These are phyloP conservation scores for Bungarus multicinctus DNA, from an alignment of 2,113 vertebrate species.

Conservation along the genomic window DNA sequence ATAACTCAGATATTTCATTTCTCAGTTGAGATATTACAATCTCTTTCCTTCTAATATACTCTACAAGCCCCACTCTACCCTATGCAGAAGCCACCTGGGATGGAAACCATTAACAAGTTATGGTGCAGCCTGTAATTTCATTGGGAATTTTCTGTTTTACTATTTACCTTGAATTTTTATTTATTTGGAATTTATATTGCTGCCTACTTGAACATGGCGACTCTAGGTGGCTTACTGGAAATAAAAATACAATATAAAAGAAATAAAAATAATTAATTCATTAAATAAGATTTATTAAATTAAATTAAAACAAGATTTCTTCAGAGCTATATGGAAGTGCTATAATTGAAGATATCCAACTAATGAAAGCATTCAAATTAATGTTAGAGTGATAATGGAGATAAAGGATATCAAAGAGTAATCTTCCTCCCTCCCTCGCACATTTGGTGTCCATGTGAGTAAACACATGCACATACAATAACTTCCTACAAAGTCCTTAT, in stretches of 20 bases:
- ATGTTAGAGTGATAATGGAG: neutral
- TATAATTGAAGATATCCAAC: neutral
- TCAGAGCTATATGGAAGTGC: neutral
- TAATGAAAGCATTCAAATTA: neutral
- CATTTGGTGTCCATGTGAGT: neutral
- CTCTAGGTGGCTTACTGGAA: neutral
- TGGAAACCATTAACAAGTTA: neutral
- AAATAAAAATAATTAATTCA: neutral
- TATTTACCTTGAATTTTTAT: neutral
- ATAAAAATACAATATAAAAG: neutral
- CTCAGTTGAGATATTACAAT: neutral
- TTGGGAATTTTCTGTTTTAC: neutral
- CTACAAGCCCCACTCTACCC: neutral
- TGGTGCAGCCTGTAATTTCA: neutral
- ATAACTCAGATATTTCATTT: neutral
- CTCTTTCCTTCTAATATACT: neutral
- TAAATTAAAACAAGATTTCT: neutral
- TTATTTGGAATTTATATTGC: neutral
- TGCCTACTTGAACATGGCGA: neutral
- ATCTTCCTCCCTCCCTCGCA: neutral
- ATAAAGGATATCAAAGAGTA: neutral
- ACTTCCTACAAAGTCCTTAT: neutral
- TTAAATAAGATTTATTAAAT: neutral
- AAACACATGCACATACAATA: neutral
- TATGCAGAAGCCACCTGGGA: neutral